These are phyloP conservation scores for Cassiopea andromeda DNA, from an alignment of 30 jellyfish, hydroid and myxozoan species.

Conservation along the genomic window DNA sequence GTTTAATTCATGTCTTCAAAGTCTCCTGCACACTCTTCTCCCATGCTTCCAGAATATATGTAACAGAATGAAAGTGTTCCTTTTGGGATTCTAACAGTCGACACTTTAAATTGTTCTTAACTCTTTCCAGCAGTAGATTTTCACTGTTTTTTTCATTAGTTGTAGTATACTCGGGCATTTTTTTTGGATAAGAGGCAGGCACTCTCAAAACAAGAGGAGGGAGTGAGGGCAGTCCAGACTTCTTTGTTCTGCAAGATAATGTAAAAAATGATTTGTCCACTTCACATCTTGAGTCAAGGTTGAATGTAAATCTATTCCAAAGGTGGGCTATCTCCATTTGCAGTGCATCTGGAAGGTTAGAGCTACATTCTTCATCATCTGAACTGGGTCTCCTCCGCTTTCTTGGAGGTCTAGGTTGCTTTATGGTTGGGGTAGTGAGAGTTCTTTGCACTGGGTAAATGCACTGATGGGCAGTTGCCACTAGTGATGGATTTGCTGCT, in stretches of 20 bases:
- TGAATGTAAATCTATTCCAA: constrained; percentile 63
- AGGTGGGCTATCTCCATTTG: constrained; percentile 80
- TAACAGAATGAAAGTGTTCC: constrained; percentile 68
- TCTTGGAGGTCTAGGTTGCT: constrained; percentile 76
- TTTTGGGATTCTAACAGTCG: constrained; percentile 41
- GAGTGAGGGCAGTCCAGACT: constrained; percentile 30
- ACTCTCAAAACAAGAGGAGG: constrained; percentile 62
- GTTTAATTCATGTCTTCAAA: not conserved
- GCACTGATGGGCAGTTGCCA: constrained; percentile 61
- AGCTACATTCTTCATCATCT: constrained; percentile 33
- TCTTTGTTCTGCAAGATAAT: constrained; percentile 50
- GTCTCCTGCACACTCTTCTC: constrained; percentile 52
- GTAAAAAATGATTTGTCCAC: constrained; percentile 41
- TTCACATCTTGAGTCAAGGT: constrained; percentile 22
- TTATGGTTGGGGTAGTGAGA: constrained; percentile 50
- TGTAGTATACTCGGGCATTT: constrained; percentile 52
- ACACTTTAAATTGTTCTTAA: constrained; percentile 28
- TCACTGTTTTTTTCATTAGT: constrained; percentile 12
- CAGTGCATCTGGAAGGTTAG: constrained; percentile 65
- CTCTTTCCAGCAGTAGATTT: constrained; percentile 13
- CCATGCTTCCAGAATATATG: constrained; percentile 70
- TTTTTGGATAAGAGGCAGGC: constrained; percentile 64
- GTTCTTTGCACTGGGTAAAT: constrained; percentile 59
- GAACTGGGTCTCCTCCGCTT: constrained; percentile 35
- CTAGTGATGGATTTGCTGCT: constrained; percentile 47